Conservation (phyloP, 1,140 invertebrate genomes). For the Meloidogyne floridensis region DNA sequence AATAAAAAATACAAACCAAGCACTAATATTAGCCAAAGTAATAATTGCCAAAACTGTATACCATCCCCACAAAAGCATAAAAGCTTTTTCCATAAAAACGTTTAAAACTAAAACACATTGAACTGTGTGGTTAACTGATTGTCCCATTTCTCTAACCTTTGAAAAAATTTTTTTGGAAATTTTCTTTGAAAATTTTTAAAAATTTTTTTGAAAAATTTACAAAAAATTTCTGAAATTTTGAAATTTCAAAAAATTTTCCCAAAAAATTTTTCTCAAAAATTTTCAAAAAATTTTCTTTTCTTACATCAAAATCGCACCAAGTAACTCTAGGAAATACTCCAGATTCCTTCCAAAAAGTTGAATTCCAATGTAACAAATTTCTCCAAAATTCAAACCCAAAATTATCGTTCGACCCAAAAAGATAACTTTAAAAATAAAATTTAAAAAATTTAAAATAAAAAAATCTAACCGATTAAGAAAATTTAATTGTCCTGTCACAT, state of each 20-base stretch:
- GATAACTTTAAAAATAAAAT: slow-evolving; percentile 38
- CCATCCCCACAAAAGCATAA: slow-evolving; percentile 61
- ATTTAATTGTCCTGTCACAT: slow-evolving; percentile 48
- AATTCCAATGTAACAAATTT: slow-evolving; percentile 48
- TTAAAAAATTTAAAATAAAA: not conserved
- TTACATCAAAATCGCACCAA: slow-evolving; percentile 70
- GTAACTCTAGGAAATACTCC: slow-evolving; percentile 66
- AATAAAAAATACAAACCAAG: slow-evolving; percentile 39
- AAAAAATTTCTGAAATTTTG: not conserved
- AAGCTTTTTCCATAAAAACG: slow-evolving; percentile 55
- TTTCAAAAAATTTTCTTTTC: slow-evolving; percentile 23
- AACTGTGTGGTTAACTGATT: slow-evolving; percentile 60
- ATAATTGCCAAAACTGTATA: slow-evolving; percentile 51
- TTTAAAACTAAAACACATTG: slow-evolving; percentile 54
- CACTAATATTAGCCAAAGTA: slow-evolving; percentile 53
- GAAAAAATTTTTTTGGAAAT: not conserved
- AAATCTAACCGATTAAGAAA: slow-evolving; percentile 47
- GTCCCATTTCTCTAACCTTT: slow-evolving; percentile 63
- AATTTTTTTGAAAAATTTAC: no score
- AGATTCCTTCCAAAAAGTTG: slow-evolving; percentile 62
- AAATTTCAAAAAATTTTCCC: not conserved
- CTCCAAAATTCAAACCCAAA: slow-evolving; percentile 56
- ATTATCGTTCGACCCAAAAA: slow-evolving; percentile 40
- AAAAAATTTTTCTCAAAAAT: not conserved
- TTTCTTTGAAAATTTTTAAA: no score